Conservation (phyloP, 2,888 invertebrate species). For the Apotomis capreana region DNA sequence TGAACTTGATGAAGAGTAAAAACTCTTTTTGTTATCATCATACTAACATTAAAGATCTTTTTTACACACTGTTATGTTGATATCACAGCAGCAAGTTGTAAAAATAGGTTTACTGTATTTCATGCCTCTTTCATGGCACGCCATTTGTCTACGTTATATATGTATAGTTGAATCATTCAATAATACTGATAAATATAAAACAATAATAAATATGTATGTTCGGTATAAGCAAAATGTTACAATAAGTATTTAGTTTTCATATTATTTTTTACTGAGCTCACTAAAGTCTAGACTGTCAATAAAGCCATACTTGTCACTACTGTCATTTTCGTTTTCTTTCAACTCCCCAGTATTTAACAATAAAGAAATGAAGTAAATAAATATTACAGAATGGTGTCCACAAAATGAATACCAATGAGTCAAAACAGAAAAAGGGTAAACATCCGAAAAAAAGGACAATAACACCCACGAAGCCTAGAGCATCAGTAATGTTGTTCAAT, state of each 20-base stretch:
- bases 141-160: no score
- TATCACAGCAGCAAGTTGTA: no score
- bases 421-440: conserved; percentile 60
- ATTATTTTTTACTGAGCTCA: conserved; percentile 16
- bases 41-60: no score
- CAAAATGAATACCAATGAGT: conserved; percentile 62
- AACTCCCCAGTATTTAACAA: not conserved
- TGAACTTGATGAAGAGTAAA: not conserved
- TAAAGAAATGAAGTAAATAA: conserved; percentile 15
- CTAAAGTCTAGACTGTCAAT: conserved; percentile 30
- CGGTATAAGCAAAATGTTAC: not conserved
- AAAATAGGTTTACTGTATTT: no score
- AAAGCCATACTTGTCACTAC: conserved; percentile 24
- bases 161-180: no score
- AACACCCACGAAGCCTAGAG: conserved; percentile 60
- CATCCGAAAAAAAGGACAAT: conserved; percentile 61
- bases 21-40: no score
- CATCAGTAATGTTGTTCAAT: conserved; percentile 53
- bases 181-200: not conserved
- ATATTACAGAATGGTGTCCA: conserved; percentile 51
- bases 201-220: not conserved
- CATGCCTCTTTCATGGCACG: no score
- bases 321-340: conserved; percentile 24
- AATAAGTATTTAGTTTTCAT: not conserved
- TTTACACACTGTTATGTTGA: no score